Conservation (phyloP, 2,888 invertebrate species). For the Scaptomyza caliginosa region DNA sequence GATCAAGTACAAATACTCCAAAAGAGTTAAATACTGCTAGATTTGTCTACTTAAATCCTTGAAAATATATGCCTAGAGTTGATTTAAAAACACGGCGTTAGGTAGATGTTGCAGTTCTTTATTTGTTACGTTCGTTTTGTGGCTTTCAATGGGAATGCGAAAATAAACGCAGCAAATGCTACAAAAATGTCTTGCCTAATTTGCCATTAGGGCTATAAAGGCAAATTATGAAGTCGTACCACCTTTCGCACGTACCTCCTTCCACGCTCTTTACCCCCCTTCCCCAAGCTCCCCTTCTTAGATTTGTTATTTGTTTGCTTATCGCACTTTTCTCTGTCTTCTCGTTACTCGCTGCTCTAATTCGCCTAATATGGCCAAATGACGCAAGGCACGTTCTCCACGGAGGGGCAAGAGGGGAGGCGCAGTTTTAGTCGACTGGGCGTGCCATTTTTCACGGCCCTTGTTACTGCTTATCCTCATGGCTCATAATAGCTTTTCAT, state of each 20-base stretch:
- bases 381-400: constrained; percentile 50
- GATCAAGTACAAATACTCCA: too few relatives aligned
- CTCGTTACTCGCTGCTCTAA: constrained; percentile 54
- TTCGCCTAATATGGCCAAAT: constrained; percentile 78
- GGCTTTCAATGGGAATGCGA: constrained; percentile 44
- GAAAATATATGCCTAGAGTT: too few relatives aligned
- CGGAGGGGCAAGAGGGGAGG: not conserved
- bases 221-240: constrained; percentile 64
- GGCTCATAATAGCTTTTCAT: constrained; percentile 83
- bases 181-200: constrained; percentile 68
- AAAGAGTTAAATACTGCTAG: too few relatives aligned
- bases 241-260: not conserved
- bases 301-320: constrained; percentile 34
- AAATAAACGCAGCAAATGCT: constrained; percentile 25
- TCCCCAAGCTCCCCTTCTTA: not conserved
- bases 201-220: constrained; percentile 79
- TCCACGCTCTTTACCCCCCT: not conserved
- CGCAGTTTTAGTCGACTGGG: constrained; percentile 51
- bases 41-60: too few relatives aligned
- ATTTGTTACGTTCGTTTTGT: not conserved
- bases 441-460: constrained; percentile 70
- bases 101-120: too few relatives aligned
- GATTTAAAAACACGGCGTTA: too few relatives aligned
- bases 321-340: constrained; percentile 42
- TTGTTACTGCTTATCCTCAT: constrained; percentile 66